Conservation (phyloP, 2,888 invertebrate species). For the Amphipyra tragopoginis region DNA sequence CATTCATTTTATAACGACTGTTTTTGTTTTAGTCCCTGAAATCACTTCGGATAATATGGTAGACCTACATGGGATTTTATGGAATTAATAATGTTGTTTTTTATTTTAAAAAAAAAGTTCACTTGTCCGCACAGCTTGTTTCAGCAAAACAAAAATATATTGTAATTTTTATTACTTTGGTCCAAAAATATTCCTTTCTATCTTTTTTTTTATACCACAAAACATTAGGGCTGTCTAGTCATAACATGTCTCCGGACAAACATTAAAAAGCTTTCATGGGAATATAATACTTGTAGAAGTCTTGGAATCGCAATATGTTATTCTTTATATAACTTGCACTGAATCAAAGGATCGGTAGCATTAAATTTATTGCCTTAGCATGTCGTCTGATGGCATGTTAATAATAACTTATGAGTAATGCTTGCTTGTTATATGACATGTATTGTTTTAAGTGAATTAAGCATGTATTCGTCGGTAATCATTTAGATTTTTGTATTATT, state of each 20-base stretch:
- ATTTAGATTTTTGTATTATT: neutral
- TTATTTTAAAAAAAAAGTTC: too few species aligned
- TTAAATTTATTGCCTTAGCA: slow-evolving; percentile 3
- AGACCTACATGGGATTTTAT: neutral
- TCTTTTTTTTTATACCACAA: too few species aligned
- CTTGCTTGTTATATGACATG: neutral
- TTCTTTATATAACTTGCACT: neutral
- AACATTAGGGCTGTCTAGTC: too few species aligned
- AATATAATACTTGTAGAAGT: neutral
- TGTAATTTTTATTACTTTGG: neutral
- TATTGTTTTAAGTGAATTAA: neutral
- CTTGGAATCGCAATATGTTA: slow-evolving; percentile 5
- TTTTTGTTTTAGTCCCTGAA: neutral
- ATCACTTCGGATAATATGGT: neutral
- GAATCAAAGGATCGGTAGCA: slow-evolving; percentile 2
- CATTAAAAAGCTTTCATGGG: too few species aligned
- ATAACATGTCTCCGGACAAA: neutral
- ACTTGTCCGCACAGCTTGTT: too few species aligned
- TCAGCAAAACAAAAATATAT: too few species aligned
- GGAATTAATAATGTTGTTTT: neutral
- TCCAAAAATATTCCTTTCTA: too few species aligned
- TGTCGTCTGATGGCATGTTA: slow-evolving; percentile 2
- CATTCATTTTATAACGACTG: neutral
- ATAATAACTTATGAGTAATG: neutral
- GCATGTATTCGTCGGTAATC: neutral